Evolutionary conservation across 1,140 invertebrate genomes (phyloP).

Genomic region (Bombus confusus): DNA sequence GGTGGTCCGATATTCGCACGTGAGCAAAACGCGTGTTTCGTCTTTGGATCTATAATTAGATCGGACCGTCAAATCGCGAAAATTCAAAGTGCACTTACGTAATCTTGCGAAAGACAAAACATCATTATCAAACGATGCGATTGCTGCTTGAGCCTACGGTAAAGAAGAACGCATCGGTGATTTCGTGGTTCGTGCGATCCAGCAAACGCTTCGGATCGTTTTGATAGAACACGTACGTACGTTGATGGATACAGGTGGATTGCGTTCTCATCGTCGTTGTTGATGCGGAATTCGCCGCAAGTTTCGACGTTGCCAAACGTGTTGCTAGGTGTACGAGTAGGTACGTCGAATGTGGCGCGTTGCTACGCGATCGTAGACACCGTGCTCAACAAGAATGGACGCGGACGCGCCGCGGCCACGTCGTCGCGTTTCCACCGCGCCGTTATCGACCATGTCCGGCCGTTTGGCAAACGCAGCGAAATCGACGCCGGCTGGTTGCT

Average conservation of each 20-base stretch:
- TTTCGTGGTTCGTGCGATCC: not conserved
- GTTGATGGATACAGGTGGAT: not conserved
- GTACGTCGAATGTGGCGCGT: constrained; percentile 47
- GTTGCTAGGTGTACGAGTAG: not conserved
- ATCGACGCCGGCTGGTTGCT: constrained; percentile 46
- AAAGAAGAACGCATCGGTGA: not conserved
- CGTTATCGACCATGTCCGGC: constrained; percentile 62
- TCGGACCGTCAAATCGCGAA: not conserved
- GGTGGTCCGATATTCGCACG: not conserved
- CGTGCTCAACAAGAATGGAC: constrained; percentile 33
- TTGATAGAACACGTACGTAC: not conserved
- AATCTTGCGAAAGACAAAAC: not conserved
- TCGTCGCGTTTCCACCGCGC: constrained; percentile 64
- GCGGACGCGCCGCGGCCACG: constrained; percentile 49
- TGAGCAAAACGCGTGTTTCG: not conserved
- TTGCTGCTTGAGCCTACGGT: not conserved
- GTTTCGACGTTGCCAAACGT: constrained; percentile 53
- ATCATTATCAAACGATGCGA: not conserved
- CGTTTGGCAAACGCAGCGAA: constrained; percentile 56
- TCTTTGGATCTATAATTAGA: constrained; percentile 33
- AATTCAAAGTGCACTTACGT: not conserved
- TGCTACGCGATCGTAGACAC: constrained; percentile 57
- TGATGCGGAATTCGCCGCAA: constrained; percentile 58
- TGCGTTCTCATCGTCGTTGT: not conserved
- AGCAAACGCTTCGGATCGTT: not conserved